phyloP scores from a whole-genome alignment of 92 coral and sea anemone species.

The Scolanthus callimorphus region DNA sequence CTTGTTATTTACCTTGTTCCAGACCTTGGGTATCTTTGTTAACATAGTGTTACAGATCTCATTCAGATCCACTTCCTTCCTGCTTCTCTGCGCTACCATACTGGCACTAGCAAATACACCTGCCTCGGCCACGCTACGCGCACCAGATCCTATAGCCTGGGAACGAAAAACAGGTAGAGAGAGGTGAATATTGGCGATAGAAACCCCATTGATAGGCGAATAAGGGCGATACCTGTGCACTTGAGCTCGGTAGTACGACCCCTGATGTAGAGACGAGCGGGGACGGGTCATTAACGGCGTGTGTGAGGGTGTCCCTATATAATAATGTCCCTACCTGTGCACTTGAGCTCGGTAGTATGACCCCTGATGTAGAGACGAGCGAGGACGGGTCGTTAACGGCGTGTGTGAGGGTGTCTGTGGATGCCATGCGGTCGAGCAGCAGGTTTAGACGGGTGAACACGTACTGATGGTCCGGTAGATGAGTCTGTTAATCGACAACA shows the following conservation, averaged over 20 bases:
- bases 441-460: conserved; percentile 86
- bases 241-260: conserved; percentile 75
- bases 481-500: conserved; percentile 46
- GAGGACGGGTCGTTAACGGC: conserved; percentile 76
- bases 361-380: conserved; percentile 79
- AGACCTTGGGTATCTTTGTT: conserved; percentile 83
- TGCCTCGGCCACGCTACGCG: conserved; percentile 63
- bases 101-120: conserved; percentile 99
- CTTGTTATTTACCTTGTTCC: conserved; percentile 98
- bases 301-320: conserved; percentile 89
- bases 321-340: too few relatives aligned
- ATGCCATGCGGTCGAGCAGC: conserved; percentile 90
- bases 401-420: conserved; percentile 87
- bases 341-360: conserved; percentile 76
- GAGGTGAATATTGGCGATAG: too few relatives aligned
- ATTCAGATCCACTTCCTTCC: conserved; percentile 86
- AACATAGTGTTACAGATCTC: conserved; percentile 85
- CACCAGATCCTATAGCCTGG: conserved; percentile 80
- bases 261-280: conserved; percentile 80
- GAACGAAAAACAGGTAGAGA: neutral
- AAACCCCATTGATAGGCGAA: too few relatives aligned
- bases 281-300: conserved; percentile 77
- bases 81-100: conserved; percentile 61
- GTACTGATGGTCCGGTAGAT: conserved; percentile 86
- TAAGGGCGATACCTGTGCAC: conserved; percentile 60